Base-by-base conservation (phyloP, 2,797 vertebrate genomes). In the Sebastes diploproa region DNA sequence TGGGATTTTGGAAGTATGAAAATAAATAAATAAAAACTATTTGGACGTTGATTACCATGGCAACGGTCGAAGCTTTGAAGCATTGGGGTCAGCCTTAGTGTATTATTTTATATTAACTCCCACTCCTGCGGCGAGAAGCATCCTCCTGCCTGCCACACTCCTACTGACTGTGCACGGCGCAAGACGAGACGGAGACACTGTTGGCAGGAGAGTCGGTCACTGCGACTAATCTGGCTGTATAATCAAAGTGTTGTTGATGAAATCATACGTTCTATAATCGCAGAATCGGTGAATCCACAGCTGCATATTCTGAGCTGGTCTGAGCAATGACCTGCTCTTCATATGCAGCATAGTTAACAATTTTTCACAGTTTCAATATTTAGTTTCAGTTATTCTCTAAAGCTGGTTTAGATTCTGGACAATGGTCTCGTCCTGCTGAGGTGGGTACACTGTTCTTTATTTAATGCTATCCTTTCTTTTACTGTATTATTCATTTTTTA, bases 401-500 rank as follows among this genome's bases (percentile, higher is more conserved):
- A 7, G 11, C 60, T 75, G 16, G 2, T 78, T 83, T 56, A 54
- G 27, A 87, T 63, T 80, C 58, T 55, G 46, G 69, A 58, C 32
- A 64, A 0, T 23, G 20, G 20, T 50, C 46, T 20, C 9, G 56
- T 72, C 55, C 52, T 64, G 18, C 23, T 29, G 36, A n/a, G 36
- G 29, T 29, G 4, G 7, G 9, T 2, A 55, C 13, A 22, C 59
- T 73, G 23, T 73, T 76, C 67, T 81, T 81, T 77, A 74, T 75
- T 78, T 67, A 65, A 68, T 76, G 5, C 8, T 23, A 5, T 27
- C 66, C 12, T 72, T 65, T 72, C 29, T 75, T 71, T 29, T 20
- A 72, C 36, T 82, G 20, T 63, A 81, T 78, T 76, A 73, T 79
- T 78, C 2, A 30, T 58, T 69, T 64, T 64, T 71, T 50, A 34